Conservation (phyloP, 2,797 vertebrate genomes). For the Hemitrygon akajei region DNA sequence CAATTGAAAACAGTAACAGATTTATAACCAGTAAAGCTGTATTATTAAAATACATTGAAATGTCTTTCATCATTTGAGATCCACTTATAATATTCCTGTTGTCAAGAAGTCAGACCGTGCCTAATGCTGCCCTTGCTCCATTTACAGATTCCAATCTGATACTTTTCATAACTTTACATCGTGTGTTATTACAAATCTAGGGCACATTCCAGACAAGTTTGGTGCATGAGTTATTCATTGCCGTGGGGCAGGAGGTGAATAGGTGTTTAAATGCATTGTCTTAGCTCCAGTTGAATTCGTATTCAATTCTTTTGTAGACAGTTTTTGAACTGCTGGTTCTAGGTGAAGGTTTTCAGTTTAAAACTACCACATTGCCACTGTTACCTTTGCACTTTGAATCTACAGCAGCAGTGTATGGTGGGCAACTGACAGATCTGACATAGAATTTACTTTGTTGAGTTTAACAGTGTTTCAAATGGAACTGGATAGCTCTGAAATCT, state of each 20-base stretch:
- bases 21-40: neutral
- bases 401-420: neutral
- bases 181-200: neutral
- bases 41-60: slow-evolving; percentile 1
- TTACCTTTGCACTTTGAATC: slow-evolving; percentile 20
- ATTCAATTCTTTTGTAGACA: neutral
- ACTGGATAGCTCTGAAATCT: slow-evolving; percentile 16
- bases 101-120: neutral
- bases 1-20: neutral
- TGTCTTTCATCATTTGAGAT: neutral
- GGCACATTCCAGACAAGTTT: slow-evolving; percentile 12
- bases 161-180: slow-evolving; percentile 2
- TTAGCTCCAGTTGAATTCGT: slow-evolving; percentile 11
- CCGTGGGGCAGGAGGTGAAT: neutral
- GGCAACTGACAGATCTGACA: slow-evolving; percentile 23
- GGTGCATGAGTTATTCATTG: slow-evolving; percentile 8
- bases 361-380: slow-evolving; percentile 15
- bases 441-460: slow-evolving; percentile 25
- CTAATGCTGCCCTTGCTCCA: slow-evolving; percentile 16
- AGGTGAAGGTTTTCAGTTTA: slow-evolving; percentile 8
- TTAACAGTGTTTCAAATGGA: slow-evolving; percentile 14
- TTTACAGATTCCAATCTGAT: slow-evolving; percentile 4
- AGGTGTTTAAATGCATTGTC: neutral
- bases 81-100: neutral
- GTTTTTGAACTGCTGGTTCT: neutral